Conservation (phyloP, 2,113 vertebrate genomes). For the Anhinga anhinga region DNA sequence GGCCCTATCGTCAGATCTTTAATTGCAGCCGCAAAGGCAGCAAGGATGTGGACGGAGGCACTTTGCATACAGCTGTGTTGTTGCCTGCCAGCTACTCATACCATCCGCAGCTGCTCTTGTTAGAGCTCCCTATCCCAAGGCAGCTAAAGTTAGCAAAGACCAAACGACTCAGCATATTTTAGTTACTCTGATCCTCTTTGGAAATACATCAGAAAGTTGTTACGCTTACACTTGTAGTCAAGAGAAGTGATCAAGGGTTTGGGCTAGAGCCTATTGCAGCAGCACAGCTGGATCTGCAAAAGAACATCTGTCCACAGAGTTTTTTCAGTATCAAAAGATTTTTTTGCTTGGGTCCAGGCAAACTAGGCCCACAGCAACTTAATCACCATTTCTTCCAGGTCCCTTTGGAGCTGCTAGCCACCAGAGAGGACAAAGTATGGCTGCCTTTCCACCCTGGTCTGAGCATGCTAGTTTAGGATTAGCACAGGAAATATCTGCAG, state of each 20-base stretch:
- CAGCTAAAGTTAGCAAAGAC: slow-evolving; percentile 54
- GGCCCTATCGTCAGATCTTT: not conserved
- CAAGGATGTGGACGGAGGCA: not conserved
- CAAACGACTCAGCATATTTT: not conserved
- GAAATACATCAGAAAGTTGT: not conserved
- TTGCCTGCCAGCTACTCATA: not conserved
- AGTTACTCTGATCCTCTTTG: not conserved
- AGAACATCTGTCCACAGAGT: not conserved
- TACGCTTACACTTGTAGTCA: not conserved
- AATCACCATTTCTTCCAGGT: not conserved
- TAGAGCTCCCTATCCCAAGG: not conserved
- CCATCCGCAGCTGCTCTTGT: slow-evolving; percentile 39
- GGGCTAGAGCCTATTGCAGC: not conserved
- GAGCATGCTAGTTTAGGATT: not conserved
- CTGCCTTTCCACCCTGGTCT: not conserved
- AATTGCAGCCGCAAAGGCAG: slow-evolving; percentile 12
- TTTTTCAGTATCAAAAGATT: not conserved
- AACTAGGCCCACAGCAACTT: not conserved
- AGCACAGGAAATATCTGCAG: not conserved
- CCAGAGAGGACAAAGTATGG: not conserved
- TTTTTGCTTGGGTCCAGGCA: not conserved
- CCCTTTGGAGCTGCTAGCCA: not conserved
- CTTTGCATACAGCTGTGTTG: slow-evolving; percentile 44
- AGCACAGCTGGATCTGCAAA: slow-evolving; percentile 4
- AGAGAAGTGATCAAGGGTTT: not conserved